These are phyloP conservation scores for Enteromius afrohamiltoni DNA, from an alignment of 2,797 vertebrate species.

Conservation along the genomic window DNA sequence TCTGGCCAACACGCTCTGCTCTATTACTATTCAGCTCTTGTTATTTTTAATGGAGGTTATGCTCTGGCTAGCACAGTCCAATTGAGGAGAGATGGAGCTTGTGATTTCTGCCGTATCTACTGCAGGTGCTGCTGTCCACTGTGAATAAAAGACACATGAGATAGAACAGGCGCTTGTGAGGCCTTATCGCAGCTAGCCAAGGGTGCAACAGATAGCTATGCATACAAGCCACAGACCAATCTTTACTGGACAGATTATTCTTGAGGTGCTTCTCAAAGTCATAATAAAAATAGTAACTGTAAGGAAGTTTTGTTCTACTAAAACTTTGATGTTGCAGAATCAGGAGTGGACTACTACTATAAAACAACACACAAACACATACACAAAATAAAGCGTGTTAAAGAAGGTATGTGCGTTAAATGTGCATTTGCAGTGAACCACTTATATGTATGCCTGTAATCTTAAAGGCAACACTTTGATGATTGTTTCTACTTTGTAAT, in stretches of 20 bases:
- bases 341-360: neutral
- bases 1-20: slow-evolving; percentile 53
- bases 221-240: slow-evolving; percentile 58
- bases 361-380: no score
- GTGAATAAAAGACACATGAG: slow-evolving; percentile 67
- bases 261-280: slow-evolving; percentile 49
- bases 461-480: no score
- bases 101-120: slow-evolving; percentile 71
- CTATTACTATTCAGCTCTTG: slow-evolving; percentile 67
- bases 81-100: slow-evolving; percentile 65
- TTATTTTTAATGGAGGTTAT: slow-evolving; percentile 70
- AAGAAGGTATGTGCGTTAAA: no score
- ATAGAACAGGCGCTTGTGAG: slow-evolving; percentile 65
- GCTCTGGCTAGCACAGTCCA: slow-evolving; percentile 61
- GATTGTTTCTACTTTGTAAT: no score
- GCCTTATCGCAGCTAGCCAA: slow-evolving; percentile 67
- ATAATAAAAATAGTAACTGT: slow-evolving; percentile 42
- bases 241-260: slow-evolving; percentile 52
- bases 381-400: no score
- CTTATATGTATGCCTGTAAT: no score
- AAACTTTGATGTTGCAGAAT: slow-evolving; percentile 31
- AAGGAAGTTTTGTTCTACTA: slow-evolving; percentile 34
- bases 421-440: no score
- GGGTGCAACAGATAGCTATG: slow-evolving; percentile 63
- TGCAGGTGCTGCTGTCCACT: slow-evolving; percentile 65